Evolutionary conservation across 2,113 vertebrate species (phyloP), one percentile per base, ranked within the genome.

Genomic region (Calidris pygmaea): DNA sequence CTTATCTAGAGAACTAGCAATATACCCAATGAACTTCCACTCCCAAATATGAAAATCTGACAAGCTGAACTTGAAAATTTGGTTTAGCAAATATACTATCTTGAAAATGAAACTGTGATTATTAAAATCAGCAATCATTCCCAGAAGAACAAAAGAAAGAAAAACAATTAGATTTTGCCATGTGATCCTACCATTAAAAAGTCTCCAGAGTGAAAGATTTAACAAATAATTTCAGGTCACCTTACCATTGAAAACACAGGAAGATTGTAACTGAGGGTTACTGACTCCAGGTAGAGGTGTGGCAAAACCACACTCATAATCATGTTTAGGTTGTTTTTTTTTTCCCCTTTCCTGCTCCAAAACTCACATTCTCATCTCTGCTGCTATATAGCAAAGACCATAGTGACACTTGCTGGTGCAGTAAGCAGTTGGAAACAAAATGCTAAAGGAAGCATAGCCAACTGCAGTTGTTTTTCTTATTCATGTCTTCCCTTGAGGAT

Each of bases 361-460:
- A 82, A 11, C 21, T 71, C 70, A 1, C 81, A 30, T 80, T 72
- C 29, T 73, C 30, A 12, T 56, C 55, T 66, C 59, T 84, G 63
- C 73, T 74, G 83, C 75, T 50, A 18, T 24, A 85, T 67, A 86
- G 73, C 68, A 83, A 95, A 90, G 95, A 86, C 86, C 94, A 96
- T 81, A 94, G 90, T 97, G 95, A 96, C 94, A 96, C 95, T 96
- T 77, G 83, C 93, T 95, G 94, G 91, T 88, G 58, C 80, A 83
- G 74, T 60, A 58, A 71, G 74, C 77, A 96, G 73, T 7, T 12
- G 65, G 83, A 95, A 85, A 65, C 14, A 13, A 21, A 71, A 7
- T 26, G 56, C 50, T 65, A 12, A 35, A 30, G 72, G 68, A 55
- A 70, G 68, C 73, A 48, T 47, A 74, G 62, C n/a, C 50, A 48